These are phyloP conservation scores for Miichthys miiuy DNA, from an alignment of 2,797 vertebrate species.

Conservation along the genomic window DNA sequence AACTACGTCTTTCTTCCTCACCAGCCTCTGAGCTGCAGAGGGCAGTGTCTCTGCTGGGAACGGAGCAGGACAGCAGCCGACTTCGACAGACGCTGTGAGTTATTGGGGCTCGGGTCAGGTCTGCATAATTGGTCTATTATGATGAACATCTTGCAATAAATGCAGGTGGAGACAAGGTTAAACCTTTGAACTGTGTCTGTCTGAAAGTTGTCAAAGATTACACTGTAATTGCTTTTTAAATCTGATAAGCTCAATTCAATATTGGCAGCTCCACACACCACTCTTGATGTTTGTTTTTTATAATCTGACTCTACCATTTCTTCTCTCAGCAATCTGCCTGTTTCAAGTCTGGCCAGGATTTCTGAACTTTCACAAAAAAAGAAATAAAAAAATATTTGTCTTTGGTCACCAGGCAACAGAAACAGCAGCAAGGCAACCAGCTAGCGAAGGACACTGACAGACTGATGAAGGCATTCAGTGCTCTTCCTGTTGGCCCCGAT, in stretches of 20 bases:
- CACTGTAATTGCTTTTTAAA: neutral
- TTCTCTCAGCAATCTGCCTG: neutral
- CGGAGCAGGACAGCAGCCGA: conserved; percentile 89
- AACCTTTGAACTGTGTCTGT: neutral
- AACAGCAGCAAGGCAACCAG: conserved; percentile 93
- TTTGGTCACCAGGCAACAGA: conserved; percentile 90
- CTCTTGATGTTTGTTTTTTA: neutral
- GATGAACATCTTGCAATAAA: neutral
- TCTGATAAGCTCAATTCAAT: neutral
- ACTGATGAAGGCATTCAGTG: conserved; percentile 92
- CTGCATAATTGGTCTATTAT: neutral
- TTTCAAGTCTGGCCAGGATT: neutral
- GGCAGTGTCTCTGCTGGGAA: conserved; percentile 90
- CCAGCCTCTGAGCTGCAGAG: conserved; percentile 95
- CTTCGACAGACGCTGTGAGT: conserved; percentile 94
- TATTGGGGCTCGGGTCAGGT: neutral
- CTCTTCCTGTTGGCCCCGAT: conserved; percentile 89
- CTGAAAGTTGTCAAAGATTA: too few relatives aligned
- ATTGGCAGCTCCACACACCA: neutral
- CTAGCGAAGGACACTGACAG: conserved; percentile 97
- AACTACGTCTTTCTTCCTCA: conserved; percentile 32
- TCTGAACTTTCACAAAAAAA: neutral
- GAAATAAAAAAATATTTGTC: neutral
- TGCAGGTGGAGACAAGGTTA: neutral
- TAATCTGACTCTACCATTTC: neutral